Conservation (phyloP, 2,113 vertebrate genomes). For the Xiphophorus maculatus region DNA sequence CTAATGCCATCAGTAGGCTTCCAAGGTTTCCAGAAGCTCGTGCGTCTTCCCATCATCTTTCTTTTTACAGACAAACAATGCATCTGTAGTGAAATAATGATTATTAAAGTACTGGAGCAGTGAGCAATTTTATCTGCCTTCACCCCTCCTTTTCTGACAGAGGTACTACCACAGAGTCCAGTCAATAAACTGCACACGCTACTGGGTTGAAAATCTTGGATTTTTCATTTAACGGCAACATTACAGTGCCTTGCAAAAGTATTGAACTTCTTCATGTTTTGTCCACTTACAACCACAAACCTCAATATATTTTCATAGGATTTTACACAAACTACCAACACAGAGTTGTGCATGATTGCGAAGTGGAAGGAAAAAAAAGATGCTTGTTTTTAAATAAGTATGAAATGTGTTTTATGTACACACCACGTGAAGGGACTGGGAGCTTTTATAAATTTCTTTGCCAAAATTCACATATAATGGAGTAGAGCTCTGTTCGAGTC, state of each 20-base stretch:
- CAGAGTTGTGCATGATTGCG: too few species aligned
- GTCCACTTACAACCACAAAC: too few species aligned
- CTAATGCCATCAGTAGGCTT: slow-evolving; percentile 53
- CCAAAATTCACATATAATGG: background rate
- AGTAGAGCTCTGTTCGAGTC: background rate
- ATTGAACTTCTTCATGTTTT: too few species aligned
- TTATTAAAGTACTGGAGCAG: slow-evolving; percentile 15
- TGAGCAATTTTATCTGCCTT: slow-evolving; percentile 4
- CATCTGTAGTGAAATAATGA: slow-evolving; percentile 37
- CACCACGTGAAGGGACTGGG: background rate
- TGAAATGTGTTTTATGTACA: too few species aligned
- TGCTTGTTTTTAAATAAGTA: too few species aligned
- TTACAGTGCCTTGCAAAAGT: too few species aligned
- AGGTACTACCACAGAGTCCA: slow-evolving; percentile 7
- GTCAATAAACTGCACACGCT: slow-evolving; percentile 20
- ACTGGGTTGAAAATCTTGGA: background rate
- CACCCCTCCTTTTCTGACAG: background rate
- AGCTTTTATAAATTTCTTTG: background rate
- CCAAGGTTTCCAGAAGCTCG: slow-evolving; percentile 46
- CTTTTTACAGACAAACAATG: slow-evolving; percentile 10
- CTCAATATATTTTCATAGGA: too few species aligned
- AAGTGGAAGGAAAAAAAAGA: too few species aligned
- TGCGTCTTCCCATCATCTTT: slow-evolving; percentile 33
- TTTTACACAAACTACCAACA: too few species aligned
- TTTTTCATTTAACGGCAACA: background rate